Conservation (phyloP, 2,888 invertebrate genomes). For the Odontocerum albicorne region DNA sequence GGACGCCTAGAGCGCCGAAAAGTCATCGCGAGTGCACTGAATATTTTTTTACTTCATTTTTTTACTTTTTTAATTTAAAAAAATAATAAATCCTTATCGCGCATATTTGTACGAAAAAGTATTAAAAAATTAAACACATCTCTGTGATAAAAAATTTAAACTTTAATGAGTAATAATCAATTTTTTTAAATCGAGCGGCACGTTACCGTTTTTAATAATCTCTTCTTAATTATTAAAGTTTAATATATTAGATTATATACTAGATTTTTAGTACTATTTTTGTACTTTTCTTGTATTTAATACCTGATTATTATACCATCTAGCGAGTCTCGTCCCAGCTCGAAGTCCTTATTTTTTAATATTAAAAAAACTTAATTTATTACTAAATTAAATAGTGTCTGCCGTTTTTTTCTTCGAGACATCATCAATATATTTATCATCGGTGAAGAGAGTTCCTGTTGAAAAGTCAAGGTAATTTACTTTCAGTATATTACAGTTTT, state of each 20-base stretch:
- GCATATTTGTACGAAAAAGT: constrained; percentile 11
- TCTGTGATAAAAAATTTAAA: neutral
- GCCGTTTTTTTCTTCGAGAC: too few species aligned
- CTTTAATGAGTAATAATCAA: constrained; percentile 23
- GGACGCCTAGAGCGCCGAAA: constrained; percentile 19
- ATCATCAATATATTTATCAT: too few species aligned
- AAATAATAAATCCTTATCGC: constrained; percentile 4
- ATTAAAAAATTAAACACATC: constrained; percentile 6
- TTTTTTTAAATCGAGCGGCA: constrained; percentile 11
- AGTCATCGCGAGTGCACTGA: constrained; percentile 19
- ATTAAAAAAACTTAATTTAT: too few species aligned
- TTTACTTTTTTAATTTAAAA: constrained; percentile 21
- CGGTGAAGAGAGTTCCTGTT: too few species aligned
- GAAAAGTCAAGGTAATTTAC: too few species aligned
- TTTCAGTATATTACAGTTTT: too few species aligned
- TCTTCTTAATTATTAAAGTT: constrained; percentile 23
- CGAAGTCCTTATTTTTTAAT: too few species aligned
- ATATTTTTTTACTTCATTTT: constrained; percentile 25
- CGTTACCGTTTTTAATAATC: constrained; percentile 17
- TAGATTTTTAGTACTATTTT: constrained; percentile 31
- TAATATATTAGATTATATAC: constrained; percentile 21
- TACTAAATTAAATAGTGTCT: too few species aligned
- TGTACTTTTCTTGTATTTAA: constrained; percentile 32
- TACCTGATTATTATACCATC: too few species aligned
- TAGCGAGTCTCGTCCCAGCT: too few species aligned